phyloP scores from a whole-genome alignment of 2,888 invertebrate species.

The Pristionchus maxplancki region DNA sequence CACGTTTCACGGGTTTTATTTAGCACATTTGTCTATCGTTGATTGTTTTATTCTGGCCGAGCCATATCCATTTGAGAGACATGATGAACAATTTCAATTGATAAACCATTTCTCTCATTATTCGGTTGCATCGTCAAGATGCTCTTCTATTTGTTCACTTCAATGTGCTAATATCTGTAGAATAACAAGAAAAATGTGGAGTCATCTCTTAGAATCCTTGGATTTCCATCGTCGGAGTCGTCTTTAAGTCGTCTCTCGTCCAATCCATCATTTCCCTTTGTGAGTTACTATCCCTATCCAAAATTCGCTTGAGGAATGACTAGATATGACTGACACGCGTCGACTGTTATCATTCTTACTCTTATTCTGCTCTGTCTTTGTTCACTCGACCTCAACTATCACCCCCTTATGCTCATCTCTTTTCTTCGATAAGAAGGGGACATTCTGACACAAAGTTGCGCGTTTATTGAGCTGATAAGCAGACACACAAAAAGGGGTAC shows the following conservation, averaged over 20 bases:
- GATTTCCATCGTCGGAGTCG: conserved; percentile 16
- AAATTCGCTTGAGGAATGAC: neutral
- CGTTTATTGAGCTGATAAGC: conserved; percentile 19
- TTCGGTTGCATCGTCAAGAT: neutral
- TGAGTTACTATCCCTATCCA: neutral
- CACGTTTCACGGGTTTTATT: conserved; percentile 32
- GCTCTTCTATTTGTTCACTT: neutral
- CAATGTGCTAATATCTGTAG: conserved; percentile 5
- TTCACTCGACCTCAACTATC: conserved; percentile 26
- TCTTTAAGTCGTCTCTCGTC: conserved; percentile 9
- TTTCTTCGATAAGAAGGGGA: conserved; percentile 30
- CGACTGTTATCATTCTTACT: conserved; percentile 17
- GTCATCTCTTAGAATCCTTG: neutral
- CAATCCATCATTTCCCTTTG: conserved; percentile 21
- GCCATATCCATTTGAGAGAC: conserved; percentile 42
- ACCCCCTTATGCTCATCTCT: neutral
- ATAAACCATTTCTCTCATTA: conserved; percentile 51
- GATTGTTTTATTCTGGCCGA: conserved; percentile 43
- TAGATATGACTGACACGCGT: neutral
- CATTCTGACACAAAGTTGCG: conserved; percentile 14
- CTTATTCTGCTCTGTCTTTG: neutral
- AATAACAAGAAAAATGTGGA: neutral
- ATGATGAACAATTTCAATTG: conserved; percentile 49
- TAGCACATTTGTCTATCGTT: conserved; percentile 10
- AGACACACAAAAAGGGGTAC: conserved; percentile 25